Base-by-base conservation (phyloP, 2,113 vertebrate species). In the Oryzias curvinotus region DNA sequence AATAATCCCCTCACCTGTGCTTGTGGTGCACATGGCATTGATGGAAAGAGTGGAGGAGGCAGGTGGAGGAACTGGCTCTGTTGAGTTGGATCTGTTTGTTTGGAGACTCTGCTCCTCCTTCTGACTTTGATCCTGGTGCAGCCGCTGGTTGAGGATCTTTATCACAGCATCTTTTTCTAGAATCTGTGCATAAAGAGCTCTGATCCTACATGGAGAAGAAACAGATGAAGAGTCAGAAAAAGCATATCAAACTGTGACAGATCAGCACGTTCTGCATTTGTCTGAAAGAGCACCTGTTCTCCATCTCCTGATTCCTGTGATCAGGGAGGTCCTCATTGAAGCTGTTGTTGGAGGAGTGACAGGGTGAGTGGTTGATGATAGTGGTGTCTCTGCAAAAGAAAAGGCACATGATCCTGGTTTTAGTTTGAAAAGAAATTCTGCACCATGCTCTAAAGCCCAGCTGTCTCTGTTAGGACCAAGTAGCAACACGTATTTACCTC, bases 241-340 rank as follows among this genome's bases (percentile, higher is more conserved):
- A 17, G 30, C 16, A 44, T 10, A 50, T 1, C 6, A 15, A 43
- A 53, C 13, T 44, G 4, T 19, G 43, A 15, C 7, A 54, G 2
- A 36, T 8, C 8, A 36, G 2, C 5, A 28, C 26, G 4, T 28
- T 28, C 30, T 36, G 30, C 26, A n/a, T 18, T 6, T 4, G 5
- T 17, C 47, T 7, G 15, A 26, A 12, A 19, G 41, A 36, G 14
- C 73, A 97, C 97, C 97, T 95, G 93, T 93, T 97, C 81, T 99
- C 97, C 97, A 99, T 98, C 84, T 98, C 97, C 77, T 97, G 96
- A 70, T 97, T 96, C 72, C 95, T 93, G 90, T 95, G 93, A 88
- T 92, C 93, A 1, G 93, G 93, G 46, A 98, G 91, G 75, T 96
- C 96, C 66, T 96, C 97, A 0, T 97, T 96, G 90, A 99, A 98